Evolutionary conservation across 1,140 invertebrate genomes (phyloP), one percentile per base, ranked within the genome.

Genomic region (Drosophila kepulauana): DNA sequence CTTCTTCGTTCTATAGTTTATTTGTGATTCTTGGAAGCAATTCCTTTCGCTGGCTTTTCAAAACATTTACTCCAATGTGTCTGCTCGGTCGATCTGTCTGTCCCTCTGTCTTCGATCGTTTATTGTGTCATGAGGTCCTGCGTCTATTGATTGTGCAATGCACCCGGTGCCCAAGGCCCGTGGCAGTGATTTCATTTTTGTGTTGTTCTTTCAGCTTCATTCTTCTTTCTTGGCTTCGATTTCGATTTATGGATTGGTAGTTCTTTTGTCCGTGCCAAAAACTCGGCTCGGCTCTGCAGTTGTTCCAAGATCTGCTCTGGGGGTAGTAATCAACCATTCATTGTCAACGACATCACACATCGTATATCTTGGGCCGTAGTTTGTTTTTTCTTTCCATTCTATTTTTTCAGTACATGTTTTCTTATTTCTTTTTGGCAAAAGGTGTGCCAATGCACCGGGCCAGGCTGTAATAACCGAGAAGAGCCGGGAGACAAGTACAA

Each of bases 341-440:
- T 92, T 92, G 91, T 92, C 91, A 92, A 91, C 91, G 85, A 86
- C 75, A 92, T 92, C 87, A 92, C 91, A 92, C 91, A 92, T 92
- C 91, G 77, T 91, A 89, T 90, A 91, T 90, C 87, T 77, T 74
- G 62, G 67, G 11, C 66, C 56, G 69, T 56, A 74, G 87, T 82
- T 90, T 82, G 80, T 91, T 81, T 81, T 72, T 91, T 86, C 67
- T 63, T 90, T 74, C 67, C 67, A 63, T 90, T 74, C 64, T 63
- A 70, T 89, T 78, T 57, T 65, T 58, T 54, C 63, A 65, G 51
- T 65, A 25, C 20, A 54, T 64, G 41, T 61, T 41, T 48, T 51
- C 20, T 41, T 69, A 66, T 58, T 43, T 72, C 25, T 59, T 84
- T 89, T 89, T 88, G 65, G 56, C 85, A 75, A 84, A 88, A 87